Evolutionary conservation across 1,140 invertebrate genomes (phyloP), one percentile per base, ranked within the genome.

Genomic region (Cydia pomonella): DNA sequence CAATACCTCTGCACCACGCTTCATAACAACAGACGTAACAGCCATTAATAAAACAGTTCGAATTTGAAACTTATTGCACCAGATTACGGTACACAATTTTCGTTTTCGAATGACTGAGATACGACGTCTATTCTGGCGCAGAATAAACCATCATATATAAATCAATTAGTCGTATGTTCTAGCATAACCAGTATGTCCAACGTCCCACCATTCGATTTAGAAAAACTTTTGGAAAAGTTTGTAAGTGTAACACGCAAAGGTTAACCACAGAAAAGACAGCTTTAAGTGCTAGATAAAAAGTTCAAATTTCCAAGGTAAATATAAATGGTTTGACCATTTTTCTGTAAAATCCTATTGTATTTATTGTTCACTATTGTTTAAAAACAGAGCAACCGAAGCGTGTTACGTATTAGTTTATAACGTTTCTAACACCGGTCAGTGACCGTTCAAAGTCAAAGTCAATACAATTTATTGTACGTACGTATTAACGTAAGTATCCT

Each of bases 371-470:
- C 44, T 47, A 50, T 50, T 50, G n/a, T 50, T 50, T 50, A 47
- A 7, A n/a, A 50, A n/a, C n/a, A 50, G 47, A 50, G 47, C n/a
- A 50, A n/a, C 47, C 18, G 47, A 50, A 50, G 16, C 47, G 47
- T 50, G 47, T 50, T 50, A 50, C 4, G 47, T 50, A 50, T 50
- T 50, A 18, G 18, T 18, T 50, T n/a, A 50, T n/a, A 50, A 44
- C 41, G 0, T 44, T 44, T 44, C 16, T 16, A 13, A 44, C 47
- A 18, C 47, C 47, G n/a, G 47, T 18, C 47, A 50, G 16, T n/a
- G n/a, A 50, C 41, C 41, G 47, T 50, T 50, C 47, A 50, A 50
- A 50, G 47, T 50, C 47, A 50, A 50, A n/a, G 47, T 50, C 47
- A 18, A 13, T 6, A 18, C 47, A n/a, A 6, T 18, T 7, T 18